phyloP scores from a whole-genome alignment of 2,797 vertebrate genomes.

The Rhinoraja longicauda region DNA sequence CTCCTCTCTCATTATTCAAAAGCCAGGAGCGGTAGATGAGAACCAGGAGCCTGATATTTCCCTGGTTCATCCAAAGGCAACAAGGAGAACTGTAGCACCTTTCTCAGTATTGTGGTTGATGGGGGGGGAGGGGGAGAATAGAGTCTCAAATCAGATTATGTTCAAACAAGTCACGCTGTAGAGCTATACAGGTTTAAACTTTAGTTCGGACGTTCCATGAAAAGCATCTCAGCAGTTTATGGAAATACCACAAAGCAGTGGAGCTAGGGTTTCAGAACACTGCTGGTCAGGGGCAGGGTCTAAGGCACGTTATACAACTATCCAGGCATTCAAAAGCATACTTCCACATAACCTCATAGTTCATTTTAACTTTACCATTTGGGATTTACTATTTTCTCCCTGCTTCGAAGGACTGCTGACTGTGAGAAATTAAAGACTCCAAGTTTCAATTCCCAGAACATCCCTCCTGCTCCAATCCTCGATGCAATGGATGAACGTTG shows the following conservation, averaged over 20 bases:
- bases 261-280: neutral
- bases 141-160: neutral
- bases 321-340: neutral
- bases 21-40: too few species aligned
- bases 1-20: too few species aligned
- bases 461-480: neutral
- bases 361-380: neutral
- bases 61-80: too few species aligned
- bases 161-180: neutral
- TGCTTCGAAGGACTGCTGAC: neutral
- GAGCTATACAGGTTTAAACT: neutral
- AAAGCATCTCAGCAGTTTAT: neutral
- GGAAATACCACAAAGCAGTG: neutral
- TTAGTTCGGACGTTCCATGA: neutral
- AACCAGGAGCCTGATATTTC: too few species aligned
- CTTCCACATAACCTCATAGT: neutral
- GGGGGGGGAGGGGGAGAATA: too few species aligned
- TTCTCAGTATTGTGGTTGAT: neutral
- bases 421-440: neutral
- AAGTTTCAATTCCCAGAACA: neutral
- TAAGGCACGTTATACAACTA: neutral
- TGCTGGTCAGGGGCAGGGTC: neutral
- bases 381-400: neutral
- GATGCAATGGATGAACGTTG: neutral
- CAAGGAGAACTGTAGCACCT: too few species aligned